A percentile compares a stretch with the other conserved stretches of the same genome.
Evolutionary conservation across 2,113 vertebrate genomes (phyloP).

Genomic region (Rhinopithecus roxellana): DNA sequence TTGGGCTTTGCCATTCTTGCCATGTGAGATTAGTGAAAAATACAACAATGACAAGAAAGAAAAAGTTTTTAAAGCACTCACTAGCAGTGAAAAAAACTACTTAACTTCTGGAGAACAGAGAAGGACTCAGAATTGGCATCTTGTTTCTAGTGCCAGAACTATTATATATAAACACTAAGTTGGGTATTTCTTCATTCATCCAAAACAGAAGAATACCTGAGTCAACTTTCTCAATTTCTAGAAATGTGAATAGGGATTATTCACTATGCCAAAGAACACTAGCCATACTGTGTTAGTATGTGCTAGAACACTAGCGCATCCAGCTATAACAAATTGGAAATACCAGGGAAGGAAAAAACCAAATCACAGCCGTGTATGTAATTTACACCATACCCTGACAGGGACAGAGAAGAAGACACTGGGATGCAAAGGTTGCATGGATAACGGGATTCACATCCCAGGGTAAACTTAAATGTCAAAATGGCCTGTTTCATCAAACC

Average conservation of each 20-base stretch:
- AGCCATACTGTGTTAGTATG: neutral
- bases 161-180: neutral
- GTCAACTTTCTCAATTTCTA: neutral
- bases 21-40: neutral
- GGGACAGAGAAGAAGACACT: neutral
- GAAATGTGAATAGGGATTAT: neutral
- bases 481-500: neutral
- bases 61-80: neutral
- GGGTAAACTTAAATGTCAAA: neutral
- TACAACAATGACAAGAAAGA: neutral
- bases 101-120: neutral
- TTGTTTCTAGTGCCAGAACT: neutral
- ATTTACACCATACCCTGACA: neutral
- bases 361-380: neutral
- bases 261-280: neutral
- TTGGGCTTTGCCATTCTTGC: neutral
- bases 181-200: neutral
- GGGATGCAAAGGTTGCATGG: too few species aligned
- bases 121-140: neutral
- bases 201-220: neutral
- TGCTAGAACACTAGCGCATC: neutral
- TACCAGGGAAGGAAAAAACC: neutral
- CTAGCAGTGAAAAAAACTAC: neutral
- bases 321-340: neutral
- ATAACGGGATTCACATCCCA: neutral